Percentiles rank a stretch among this genome's conserved stretches.
These are phyloP conservation scores for Psittacus erithacus DNA, from an alignment of 2,113 vertebrate species.

Conservation along the genomic window DNA sequence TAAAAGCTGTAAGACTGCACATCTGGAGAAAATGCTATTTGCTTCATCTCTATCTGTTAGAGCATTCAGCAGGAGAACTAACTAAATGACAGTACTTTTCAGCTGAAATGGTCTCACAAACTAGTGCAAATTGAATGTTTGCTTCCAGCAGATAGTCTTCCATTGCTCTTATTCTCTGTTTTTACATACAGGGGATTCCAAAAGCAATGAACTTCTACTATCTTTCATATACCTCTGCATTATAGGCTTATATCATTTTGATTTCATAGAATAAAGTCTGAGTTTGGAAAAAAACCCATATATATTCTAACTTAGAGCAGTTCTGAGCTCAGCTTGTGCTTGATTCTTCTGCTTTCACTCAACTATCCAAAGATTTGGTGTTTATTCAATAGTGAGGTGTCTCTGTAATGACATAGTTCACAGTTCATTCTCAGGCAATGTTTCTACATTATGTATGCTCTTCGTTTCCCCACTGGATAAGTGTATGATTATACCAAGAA, in stretches of 20 bases:
- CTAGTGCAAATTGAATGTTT: constrained; percentile 46
- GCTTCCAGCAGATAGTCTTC: constrained; percentile 5
- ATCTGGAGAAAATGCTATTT: neutral
- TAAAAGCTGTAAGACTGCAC: neutral
- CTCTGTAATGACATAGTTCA: neutral
- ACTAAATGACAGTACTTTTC: constrained; percentile 11
- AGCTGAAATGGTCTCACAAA: constrained; percentile 22
- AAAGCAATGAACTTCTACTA: neutral
- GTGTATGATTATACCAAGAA: neutral
- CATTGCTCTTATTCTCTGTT: neutral
- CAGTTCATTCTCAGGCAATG: neutral
- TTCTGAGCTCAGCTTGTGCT: neutral
- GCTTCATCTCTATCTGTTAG: neutral
- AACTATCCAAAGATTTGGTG: neutral
- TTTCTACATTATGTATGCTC: neutral
- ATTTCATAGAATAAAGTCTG: neutral
- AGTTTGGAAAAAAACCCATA: neutral
- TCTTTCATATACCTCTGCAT: neutral
- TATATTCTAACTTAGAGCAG: neutral
- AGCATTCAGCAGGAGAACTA: constrained; percentile 10
- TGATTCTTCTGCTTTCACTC: neutral
- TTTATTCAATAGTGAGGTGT: neutral
- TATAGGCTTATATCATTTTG: neutral
- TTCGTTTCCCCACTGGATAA: neutral
- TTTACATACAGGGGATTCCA: neutral